Percentiles rank a stretch among this genome's conserved stretches.
phyloP scores from a whole-genome alignment of 1,140 invertebrate genomes.

The Ectropis grisescens region DNA sequence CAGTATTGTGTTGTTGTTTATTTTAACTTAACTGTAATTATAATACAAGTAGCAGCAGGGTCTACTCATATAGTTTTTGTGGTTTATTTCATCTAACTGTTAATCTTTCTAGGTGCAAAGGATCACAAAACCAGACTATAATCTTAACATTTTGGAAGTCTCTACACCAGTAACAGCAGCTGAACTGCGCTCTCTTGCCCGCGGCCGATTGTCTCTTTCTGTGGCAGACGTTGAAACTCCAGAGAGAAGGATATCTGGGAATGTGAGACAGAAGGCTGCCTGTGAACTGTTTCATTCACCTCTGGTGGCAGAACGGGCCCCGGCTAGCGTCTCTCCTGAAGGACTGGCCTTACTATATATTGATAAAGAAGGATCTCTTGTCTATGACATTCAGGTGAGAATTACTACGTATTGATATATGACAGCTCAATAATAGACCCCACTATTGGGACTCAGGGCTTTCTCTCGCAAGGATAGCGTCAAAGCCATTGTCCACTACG shows the following conservation, averaged over 20 bases:
- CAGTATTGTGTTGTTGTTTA: too few relatives aligned
- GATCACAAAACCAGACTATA: slow-evolving; percentile 79
- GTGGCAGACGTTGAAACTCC: slow-evolving; percentile 76
- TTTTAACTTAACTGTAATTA: too few relatives aligned
- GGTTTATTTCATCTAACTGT: too few relatives aligned
- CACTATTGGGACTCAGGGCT: too few relatives aligned
- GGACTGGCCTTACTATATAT: slow-evolving; percentile 86
- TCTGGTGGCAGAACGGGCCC: slow-evolving; percentile 66
- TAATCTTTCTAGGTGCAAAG: slow-evolving; percentile 49
- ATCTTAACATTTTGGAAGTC: slow-evolving; percentile 81
- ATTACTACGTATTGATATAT: too few relatives aligned
- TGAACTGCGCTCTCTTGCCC: slow-evolving; percentile 78
- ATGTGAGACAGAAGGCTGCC: slow-evolving; percentile 77
- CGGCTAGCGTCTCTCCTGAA: slow-evolving; percentile 58
- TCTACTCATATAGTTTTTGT: too few relatives aligned
- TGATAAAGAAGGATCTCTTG: slow-evolving; percentile 79
- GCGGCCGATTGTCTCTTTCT: slow-evolving; percentile 77
- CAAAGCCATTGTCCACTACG: too few relatives aligned
- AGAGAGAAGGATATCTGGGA: slow-evolving; percentile 75
- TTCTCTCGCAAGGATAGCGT: too few relatives aligned
- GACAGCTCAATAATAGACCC: too few relatives aligned
- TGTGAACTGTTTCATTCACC: slow-evolving; percentile 87
- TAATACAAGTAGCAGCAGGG: too few relatives aligned
- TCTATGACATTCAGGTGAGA: slow-evolving; percentile 78
- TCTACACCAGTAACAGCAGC: slow-evolving; percentile 78